Evolutionary conservation across 2,888 invertebrate species (phyloP).

Genomic region (Melanophora roralis): DNA sequence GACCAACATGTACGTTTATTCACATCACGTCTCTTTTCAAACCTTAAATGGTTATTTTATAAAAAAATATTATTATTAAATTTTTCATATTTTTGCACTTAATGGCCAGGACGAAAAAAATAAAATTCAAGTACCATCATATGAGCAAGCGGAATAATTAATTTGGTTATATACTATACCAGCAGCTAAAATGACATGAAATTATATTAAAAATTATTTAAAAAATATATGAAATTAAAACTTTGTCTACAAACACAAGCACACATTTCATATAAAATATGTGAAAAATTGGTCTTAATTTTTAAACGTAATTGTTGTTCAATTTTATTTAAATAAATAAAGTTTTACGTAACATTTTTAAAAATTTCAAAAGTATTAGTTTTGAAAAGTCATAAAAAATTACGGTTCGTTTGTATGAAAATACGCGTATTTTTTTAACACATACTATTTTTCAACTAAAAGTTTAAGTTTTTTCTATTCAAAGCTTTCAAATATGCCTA

Average conservation of each 20-base stretch:
- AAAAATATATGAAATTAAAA: not conserved
- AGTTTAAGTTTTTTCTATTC: too few species aligned
- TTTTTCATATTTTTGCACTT: conserved; percentile 52
- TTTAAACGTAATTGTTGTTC: too few species aligned
- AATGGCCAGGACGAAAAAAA: conserved; percentile 13
- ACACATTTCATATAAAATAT: too few species aligned
- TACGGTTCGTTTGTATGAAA: too few species aligned
- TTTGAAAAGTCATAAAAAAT: too few species aligned
- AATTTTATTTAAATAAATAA: too few species aligned
- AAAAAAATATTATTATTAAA: conserved; percentile 56
- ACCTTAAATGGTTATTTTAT: conserved; percentile 34
- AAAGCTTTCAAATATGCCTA: too few species aligned
- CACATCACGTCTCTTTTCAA: not conserved
- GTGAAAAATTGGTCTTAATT: too few species aligned
- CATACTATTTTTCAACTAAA: too few species aligned
- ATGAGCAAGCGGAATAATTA: not conserved
- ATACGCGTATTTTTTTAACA: too few species aligned
- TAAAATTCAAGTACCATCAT: not conserved
- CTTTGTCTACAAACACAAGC: not conserved
- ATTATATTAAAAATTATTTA: conserved; percentile 20
- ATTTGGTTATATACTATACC: conserved; percentile 6
- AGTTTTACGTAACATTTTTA: too few species aligned
- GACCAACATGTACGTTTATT: not conserved
- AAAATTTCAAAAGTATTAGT: too few species aligned
- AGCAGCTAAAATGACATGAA: not conserved